These are phyloP conservation scores for Poecilia gillii DNA, from an alignment of 2,797 vertebrate genomes.

Conservation along the genomic window DNA sequence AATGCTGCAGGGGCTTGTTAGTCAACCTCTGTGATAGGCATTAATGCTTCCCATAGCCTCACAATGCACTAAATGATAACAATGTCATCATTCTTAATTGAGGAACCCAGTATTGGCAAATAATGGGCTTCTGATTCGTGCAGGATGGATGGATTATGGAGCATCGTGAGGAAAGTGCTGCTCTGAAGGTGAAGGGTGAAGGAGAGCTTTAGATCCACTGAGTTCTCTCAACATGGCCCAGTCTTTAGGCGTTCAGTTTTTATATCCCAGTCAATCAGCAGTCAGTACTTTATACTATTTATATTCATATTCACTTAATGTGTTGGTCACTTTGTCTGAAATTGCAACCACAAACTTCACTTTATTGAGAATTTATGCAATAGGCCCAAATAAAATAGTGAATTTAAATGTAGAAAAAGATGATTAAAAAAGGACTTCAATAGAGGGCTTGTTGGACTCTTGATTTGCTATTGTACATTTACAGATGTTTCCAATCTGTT, in stretches of 20 bases:
- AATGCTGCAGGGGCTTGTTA: slow-evolving; percentile 73
- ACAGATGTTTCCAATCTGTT: too few relatives aligned
- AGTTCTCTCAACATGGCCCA: neutral
- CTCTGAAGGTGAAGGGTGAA: neutral
- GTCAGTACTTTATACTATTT: neutral
- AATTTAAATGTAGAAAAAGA: neutral
- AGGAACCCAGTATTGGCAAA: slow-evolving; percentile 21
- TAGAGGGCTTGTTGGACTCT: too few relatives aligned
- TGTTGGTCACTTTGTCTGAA: neutral
- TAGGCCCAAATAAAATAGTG: neutral
- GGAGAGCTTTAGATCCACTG: neutral
- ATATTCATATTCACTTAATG: neutral
- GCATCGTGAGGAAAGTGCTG: slow-evolving; percentile 16
- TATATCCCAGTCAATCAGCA: neutral
- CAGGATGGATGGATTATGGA: slow-evolving; percentile 16
- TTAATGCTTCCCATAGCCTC: slow-evolving; percentile 57
- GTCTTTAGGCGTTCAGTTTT: neutral
- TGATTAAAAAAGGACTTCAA: neutral
- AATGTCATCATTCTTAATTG: slow-evolving; percentile 40
- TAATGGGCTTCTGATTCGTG: slow-evolving; percentile 23
- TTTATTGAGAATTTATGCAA: neutral
- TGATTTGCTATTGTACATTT: too few relatives aligned
- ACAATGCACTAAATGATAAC: slow-evolving; percentile 52
- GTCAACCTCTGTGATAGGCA: slow-evolving; percentile 58
- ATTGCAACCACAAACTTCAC: neutral